Conservation (phyloP, 2,113 vertebrate genomes). For the Notiomystis cincta region DNA sequence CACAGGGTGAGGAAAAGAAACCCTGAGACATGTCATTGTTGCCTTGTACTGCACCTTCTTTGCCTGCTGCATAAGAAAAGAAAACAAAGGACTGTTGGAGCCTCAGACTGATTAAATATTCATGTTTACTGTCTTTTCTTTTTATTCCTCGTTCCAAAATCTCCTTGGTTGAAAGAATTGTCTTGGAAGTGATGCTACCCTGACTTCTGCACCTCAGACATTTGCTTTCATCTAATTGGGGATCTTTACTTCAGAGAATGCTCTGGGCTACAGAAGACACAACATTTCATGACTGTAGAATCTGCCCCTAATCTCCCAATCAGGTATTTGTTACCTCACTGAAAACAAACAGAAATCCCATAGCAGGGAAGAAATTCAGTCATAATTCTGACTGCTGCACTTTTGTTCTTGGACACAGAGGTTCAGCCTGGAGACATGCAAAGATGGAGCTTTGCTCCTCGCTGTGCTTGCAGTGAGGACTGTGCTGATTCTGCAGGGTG, state of each 20-base stretch:
- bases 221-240: neutral
- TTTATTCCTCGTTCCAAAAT: neutral
- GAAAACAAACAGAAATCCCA: conserved; percentile 45
- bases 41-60: neutral
- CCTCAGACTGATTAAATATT: neutral
- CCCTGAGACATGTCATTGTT: neutral
- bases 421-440: conserved; percentile 13
- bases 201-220: neutral
- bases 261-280: neutral
- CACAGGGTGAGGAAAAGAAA: neutral
- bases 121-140: neutral
- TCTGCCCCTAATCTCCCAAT: conserved; percentile 35
- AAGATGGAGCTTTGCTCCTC: neutral
- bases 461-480: neutral
- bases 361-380: neutral
- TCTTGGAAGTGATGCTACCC: neutral
- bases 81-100: neutral
- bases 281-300: neutral
- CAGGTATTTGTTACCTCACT: neutral
- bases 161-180: neutral
- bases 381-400: neutral
- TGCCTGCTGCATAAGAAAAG: neutral
- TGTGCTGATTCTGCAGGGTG: neutral
- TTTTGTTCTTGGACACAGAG: neutral
- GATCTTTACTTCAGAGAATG: neutral